These are phyloP conservation scores for Loripinus fragilis DNA, from an alignment of 2,888 invertebrate genomes.

Conservation along the genomic window DNA sequence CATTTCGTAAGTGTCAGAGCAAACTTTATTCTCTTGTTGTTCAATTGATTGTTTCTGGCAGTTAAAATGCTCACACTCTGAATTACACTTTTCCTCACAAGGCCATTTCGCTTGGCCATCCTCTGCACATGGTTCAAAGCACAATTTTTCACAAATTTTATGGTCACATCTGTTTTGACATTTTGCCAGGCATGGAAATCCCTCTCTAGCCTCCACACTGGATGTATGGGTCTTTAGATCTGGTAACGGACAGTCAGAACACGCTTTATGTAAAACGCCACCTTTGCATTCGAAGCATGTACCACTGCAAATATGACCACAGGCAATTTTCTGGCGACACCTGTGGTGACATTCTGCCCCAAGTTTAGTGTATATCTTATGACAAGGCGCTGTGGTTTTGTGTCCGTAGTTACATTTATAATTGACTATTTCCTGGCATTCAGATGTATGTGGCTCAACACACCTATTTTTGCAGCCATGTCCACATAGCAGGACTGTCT, in stretches of 20 bases:
- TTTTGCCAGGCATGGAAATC: too few species aligned
- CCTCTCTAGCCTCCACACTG: neutral
- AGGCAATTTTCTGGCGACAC: conserved; percentile 60
- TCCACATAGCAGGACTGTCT: neutral
- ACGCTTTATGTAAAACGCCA: conserved; percentile 87
- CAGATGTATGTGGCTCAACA: neutral
- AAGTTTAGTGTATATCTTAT: conserved; percentile 72
- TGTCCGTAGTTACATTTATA: conserved; percentile 85
- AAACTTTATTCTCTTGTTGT: too few species aligned
- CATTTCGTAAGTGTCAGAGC: too few species aligned
- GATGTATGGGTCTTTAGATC: neutral
- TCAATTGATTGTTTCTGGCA: too few species aligned
- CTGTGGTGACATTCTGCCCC: conserved; percentile 43
- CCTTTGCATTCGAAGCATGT: conserved; percentile 85
- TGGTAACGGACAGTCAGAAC: conserved; percentile 69
- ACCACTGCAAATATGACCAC: conserved; percentile 71
- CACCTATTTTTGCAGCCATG: neutral
- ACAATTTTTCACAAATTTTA: too few species aligned
- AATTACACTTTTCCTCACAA: too few species aligned
- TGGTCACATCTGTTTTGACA: too few species aligned
- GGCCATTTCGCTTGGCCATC: too few species aligned
- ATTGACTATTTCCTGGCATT: neutral
- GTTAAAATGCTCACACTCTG: too few species aligned
- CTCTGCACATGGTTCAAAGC: too few species aligned
- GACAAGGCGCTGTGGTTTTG: conserved; percentile 83